Base-by-base conservation (phyloP, 92 coral and sea anemone genomes). In the Scolanthus callimorphus region DNA sequence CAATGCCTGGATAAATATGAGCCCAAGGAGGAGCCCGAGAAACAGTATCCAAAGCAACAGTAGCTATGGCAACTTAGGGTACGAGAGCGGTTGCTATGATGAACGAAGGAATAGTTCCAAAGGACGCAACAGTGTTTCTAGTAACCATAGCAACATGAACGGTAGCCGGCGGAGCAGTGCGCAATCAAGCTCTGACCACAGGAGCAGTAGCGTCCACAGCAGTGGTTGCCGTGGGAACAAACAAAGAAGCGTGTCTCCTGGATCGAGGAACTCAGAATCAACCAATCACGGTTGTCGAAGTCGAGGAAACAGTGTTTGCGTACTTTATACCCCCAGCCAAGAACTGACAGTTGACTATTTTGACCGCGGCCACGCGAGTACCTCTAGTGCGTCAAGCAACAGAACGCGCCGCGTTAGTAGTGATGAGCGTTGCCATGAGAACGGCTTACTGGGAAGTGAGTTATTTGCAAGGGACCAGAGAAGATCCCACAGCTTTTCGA, bases 201-300 rank as follows among this genome's bases (percentile, higher is more conserved):
- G n/a, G n/a, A n/a, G n/a, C n/a, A n/a, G n/a, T n/a, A 15, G 41
- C 15, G 41, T 6, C 41, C 41, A 46, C 52, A 9, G 17, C 23
- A 46, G 23, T 46, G 11, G 52, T 46, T 10, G 52, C 52, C 52
- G 52, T 46, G 52, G 19, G 11, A 9, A 46, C 52, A 46, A 21
- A 19, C 12, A 9, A 15, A 34, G 41, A 15, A 34, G 41, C 41
- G 8, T 6, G 6, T 34, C 41, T 34, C 41, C 41, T 34, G n/a
- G n/a, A n/a, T n/a, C n/a, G n/a, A n/a, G n/a, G n/a, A n/a, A n/a
- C n/a, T n/a, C n/a, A n/a, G n/a, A n/a, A n/a, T n/a, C n/a, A n/a
- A n/a, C n/a, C n/a, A n/a, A n/a, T n/a, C n/a, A n/a, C n/a, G n/a
- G n/a, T n/a, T n/a, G n/a, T n/a, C n/a, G n/a, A n/a, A n/a, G n/a